phyloP scores from a whole-genome alignment of 2,113 vertebrate species.

The Ovis canadensis region DNA sequence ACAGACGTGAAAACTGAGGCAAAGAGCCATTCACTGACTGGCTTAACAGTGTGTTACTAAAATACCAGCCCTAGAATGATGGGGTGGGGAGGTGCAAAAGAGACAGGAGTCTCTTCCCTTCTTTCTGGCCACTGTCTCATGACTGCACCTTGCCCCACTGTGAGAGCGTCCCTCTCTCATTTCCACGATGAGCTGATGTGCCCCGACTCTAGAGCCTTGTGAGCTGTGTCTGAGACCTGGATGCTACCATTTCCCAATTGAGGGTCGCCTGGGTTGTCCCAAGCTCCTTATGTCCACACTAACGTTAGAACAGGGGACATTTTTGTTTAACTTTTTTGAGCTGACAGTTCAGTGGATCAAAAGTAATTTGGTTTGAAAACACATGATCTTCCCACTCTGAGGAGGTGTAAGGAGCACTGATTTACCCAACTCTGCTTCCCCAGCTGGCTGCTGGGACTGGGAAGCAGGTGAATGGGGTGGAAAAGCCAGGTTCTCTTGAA shows the following conservation, averaged over 20 bases:
- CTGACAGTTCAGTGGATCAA: background rate
- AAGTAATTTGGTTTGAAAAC: slow-evolving; percentile 43
- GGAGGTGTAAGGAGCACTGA: background rate
- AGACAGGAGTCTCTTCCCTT: background rate
- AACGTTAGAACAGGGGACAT: background rate
- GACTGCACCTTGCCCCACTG: background rate
- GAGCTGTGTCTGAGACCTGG: background rate
- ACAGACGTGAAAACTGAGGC: slow-evolving; percentile 18
- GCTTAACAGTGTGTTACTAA: background rate
- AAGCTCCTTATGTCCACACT: background rate
- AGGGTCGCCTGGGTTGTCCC: background rate
- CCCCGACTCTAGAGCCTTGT: background rate
- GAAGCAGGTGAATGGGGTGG: background rate
- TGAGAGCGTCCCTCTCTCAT: background rate
- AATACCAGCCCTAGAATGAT: background rate
- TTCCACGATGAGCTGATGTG: background rate
- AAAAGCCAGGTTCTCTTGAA: background rate
- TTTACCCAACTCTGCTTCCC: background rate
- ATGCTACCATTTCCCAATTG: background rate
- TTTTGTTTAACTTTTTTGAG: slow-evolving; percentile 20
- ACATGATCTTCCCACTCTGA: background rate
- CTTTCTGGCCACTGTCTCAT: background rate
- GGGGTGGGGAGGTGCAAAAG: background rate
- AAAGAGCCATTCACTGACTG: background rate
- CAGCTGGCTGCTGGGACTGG: background rate